Base-by-base conservation (phyloP, 2,888 invertebrate genomes). In the Spodoptera littoralis region DNA sequence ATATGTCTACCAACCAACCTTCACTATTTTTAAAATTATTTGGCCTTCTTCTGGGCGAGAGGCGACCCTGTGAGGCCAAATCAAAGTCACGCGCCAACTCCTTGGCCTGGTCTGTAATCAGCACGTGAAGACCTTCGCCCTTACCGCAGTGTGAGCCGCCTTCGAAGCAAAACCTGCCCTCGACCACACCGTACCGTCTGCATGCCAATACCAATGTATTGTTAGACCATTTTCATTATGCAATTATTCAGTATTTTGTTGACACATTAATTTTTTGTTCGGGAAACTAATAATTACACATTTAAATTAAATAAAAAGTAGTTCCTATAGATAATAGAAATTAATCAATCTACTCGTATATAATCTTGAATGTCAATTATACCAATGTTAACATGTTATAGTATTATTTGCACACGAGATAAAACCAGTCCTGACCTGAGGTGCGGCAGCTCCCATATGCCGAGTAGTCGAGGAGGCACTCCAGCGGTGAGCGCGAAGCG, bases 91-190 rank as follows among this genome's bases (percentile, higher is more conserved):
- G 94, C 5, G 96, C 96, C 76, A 98, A 96, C 73, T 97, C 97
- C 56, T 96, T 96, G 18, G 97, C 97, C 85, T 97, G 97, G 85
- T 97, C 97, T 22, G 97, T 96, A 62, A 97, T 95, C 57, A 98
- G 92, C 61, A 98, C 96, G 87, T 97, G 97, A 30, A 98, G 92
- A 0, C 98, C 98, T 86, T 97, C 97, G 11, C 97, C 98, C 82
- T 97, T 96, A 18, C 98, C 98, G 90, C 98, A 98, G 68, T 97
- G 95, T 1, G 98, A 97, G 3, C 98, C 98, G 3, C 98, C 98
- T 89, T 98, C 98, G 91, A 98, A 98, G 87, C 98, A 98, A 88
- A 98, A 98, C 64, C 97, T 95, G 13, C 97, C 97, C 72, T 98
- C 98, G 52, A 98, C 97, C 42, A 97, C 97, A 4, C 98, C 98